Evolutionary conservation across 1,140 invertebrate genomes (phyloP).

Genomic region (Sweltsa coloradensis): DNA sequence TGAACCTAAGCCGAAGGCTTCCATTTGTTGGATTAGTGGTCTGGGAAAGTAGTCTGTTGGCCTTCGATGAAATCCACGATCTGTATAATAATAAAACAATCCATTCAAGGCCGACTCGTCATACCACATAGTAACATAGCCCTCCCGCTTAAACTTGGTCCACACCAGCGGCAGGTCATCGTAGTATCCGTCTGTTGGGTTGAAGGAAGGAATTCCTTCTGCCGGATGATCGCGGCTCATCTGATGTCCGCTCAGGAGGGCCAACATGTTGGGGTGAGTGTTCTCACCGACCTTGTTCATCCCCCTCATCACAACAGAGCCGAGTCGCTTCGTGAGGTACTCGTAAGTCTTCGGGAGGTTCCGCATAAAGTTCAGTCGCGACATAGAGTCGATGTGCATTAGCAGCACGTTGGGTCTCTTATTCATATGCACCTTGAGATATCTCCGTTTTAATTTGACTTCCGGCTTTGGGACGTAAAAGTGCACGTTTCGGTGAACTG

Average conservation of each 20-base stretch:
- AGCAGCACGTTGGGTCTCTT: constrained; percentile 28
- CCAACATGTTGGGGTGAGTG: constrained; percentile 32
- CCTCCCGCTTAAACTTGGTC: constrained; percentile 25
- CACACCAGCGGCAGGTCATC: constrained; percentile 29
- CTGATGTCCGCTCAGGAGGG: constrained; percentile 26
- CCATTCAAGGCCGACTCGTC: constrained; percentile 31
- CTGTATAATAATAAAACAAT: constrained; percentile 31
- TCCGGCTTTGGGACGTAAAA: too few relatives aligned
- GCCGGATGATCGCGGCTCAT: background rate
- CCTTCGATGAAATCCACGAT: constrained; percentile 27
- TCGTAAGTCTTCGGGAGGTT: constrained; percentile 36
- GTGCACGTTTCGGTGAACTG: too few relatives aligned
- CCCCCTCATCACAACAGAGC: constrained; percentile 29
- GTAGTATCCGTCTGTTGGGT: constrained; percentile 16
- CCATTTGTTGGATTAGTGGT: constrained; percentile 24
- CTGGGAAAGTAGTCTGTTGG: constrained; percentile 36
- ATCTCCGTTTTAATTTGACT: too few relatives aligned
- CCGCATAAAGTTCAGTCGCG: constrained; percentile 40
- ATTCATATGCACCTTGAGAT: too few relatives aligned
- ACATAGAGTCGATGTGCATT: constrained; percentile 43
- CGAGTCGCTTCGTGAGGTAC: constrained; percentile 29
- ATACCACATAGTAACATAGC: constrained; percentile 29
- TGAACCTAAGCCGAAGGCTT: constrained; percentile 18
- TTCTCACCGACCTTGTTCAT: constrained; percentile 34
- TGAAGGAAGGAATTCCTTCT: background rate